These are phyloP conservation scores for Grus americana DNA, from an alignment of 2,113 vertebrate genomes.

Conservation along the genomic window DNA sequence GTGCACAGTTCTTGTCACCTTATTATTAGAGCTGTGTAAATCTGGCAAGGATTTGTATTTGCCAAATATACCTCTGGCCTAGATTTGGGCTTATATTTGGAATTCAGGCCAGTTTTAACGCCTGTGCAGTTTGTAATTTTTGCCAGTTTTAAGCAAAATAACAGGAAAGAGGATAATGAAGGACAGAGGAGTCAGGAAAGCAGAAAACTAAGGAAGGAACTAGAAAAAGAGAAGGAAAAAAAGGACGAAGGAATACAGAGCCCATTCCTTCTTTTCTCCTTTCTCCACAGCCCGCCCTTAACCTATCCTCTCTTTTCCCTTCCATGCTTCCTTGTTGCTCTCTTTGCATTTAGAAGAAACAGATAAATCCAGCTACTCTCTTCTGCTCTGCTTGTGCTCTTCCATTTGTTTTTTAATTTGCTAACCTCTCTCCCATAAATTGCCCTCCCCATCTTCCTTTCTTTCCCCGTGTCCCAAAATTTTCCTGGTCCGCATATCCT, in stretches of 20 bases:
- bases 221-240: not conserved
- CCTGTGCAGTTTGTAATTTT: not conserved
- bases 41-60: conserved; percentile 41
- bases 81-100: not conserved
- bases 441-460: too few species aligned
- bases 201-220: not conserved
- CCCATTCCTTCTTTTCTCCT: not conserved
- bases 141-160: conserved; percentile 22
- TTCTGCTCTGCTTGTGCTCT: not conserved
- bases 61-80: conserved; percentile 37
- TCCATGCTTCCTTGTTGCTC: fast-evolving
- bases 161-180: conserved; percentile 9
- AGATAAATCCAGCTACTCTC: not conserved
- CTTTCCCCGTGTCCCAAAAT: not conserved
- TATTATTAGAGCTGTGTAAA: not conserved
- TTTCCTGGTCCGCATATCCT: not conserved
- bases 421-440: too few species aligned
- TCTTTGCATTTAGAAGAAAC: not conserved
- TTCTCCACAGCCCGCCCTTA: not conserved
- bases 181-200: conserved; percentile 6
- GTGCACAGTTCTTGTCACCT: not conserved
- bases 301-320: not conserved
- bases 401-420: not conserved
- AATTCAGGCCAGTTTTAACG: not conserved
- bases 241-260: not conserved